Base-by-base conservation (phyloP, 37 sponge, comb jelly and placozoan genomes). In the Haliclona indistincta region DNA sequence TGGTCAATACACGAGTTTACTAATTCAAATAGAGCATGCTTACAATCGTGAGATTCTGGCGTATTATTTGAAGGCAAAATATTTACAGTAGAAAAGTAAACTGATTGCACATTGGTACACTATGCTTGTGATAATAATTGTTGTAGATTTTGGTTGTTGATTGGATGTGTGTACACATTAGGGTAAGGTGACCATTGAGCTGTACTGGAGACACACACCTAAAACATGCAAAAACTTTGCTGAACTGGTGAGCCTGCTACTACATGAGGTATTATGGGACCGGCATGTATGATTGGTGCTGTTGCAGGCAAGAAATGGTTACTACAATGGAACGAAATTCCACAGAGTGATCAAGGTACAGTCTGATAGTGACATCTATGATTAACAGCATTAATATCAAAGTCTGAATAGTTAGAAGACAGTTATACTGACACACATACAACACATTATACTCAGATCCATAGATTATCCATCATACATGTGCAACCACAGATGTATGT, bases 161-260 rank as follows among this genome's bases (percentile, higher is more conserved):
- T n/a, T n/a, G n/a, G n/a, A n/a, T n/a, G n/a, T n/a, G n/a, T n/a
- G n/a, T n/a, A n/a, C n/a, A n/a, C n/a, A n/a, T n/a, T 66, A 94
- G 97, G 99, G 99, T 15, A 70, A 84, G 0, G 83, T 98, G 1
- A 43, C 68, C 4, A 37, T 92, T 0, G 94, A 98, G 71, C 76
- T 98, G 33, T 98, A 98, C 54, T 98, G 96, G 96, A 88, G 93
- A 11, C 99, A 98, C 75, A 96, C 96, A 43, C 96, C 96, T 0
- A 87, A 76, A 33, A 95, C 99, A 20, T 98, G 99, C 45, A 77
- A 54, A 43, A 98, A 98, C 55, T 95, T 98, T 69, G 81, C 87
- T 32, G 88, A 90, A 33, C 47, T 97, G 81, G 95, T 94, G 68
- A 62, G 51, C 11, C 2, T 19, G 32, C 5, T 29, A 11, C 20